Conservation (phyloP, 2,797 vertebrate genomes). For the Melanotaenia parkinsoni region DNA sequence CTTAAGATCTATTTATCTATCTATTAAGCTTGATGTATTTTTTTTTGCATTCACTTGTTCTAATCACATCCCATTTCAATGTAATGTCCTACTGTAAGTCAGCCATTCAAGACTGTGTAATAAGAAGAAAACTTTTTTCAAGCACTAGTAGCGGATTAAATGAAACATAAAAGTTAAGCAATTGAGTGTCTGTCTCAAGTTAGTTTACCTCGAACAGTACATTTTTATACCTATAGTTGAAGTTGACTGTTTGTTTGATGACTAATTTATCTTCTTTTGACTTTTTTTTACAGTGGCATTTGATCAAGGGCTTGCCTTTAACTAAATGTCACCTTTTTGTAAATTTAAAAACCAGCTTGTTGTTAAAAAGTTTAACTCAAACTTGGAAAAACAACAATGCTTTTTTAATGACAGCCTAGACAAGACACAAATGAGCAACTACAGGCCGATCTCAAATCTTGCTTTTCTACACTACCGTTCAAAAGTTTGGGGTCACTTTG, state of each 20-base stretch:
- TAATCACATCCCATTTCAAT: conserved; percentile 7
- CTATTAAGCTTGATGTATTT: conserved; percentile 1
- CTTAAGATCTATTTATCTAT: conserved; percentile 5
- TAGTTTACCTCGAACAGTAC: conserved; percentile 2
- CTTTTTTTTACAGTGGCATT: neutral
- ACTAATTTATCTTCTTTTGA: conserved; percentile 3
- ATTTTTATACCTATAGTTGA: conserved; percentile 70
- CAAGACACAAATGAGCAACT: too few species aligned
- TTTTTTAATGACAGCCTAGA: neutral
- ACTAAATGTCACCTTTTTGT: neutral
- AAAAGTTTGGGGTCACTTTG: too few species aligned
- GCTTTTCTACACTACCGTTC: too few species aligned
- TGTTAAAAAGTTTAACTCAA: neutral
- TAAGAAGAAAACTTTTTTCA: neutral
- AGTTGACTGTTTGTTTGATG: conserved; percentile 39
- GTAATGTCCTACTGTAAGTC: conserved; percentile 9
- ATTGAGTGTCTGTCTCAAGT: neutral
- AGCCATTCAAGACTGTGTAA: neutral
- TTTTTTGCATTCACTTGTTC: conserved; percentile 5
- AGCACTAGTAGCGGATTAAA: conserved; percentile 14
- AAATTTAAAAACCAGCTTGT: neutral
- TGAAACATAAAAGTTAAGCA: conserved; percentile 23
- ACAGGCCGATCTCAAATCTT: too few species aligned
- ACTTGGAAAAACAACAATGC: neutral
- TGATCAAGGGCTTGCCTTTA: conserved; percentile 4